Evolutionary conservation across 2,797 vertebrate species (phyloP).

Genomic region (Spondyliosoma cantharus): DNA sequence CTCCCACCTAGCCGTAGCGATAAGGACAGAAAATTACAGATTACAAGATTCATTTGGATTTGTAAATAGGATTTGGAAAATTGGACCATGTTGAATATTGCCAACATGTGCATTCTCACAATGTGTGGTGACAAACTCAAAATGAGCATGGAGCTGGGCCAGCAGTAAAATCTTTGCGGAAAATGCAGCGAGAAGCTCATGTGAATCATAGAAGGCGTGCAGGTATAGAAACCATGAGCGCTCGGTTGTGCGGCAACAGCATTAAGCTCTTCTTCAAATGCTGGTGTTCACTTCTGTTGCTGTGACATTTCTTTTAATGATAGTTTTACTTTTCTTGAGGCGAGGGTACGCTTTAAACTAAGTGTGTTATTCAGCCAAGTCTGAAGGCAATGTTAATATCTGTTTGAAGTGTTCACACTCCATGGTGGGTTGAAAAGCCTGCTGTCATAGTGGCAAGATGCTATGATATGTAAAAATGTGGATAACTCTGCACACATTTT

Average conservation of each 20-base stretch:
- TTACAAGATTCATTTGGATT: constrained; percentile 74
- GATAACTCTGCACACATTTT: neutral
- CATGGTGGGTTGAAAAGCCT: neutral
- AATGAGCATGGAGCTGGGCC: constrained; percentile 38
- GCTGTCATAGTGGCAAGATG: neutral
- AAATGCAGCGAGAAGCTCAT: constrained; percentile 21
- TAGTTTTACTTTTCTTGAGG: neutral
- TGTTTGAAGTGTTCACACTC: neutral
- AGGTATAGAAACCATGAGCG: neutral
- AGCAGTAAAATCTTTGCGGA: constrained; percentile 38
- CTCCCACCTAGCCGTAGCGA: constrained; percentile 62
- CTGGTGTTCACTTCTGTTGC: neutral
- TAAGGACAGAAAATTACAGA: constrained; percentile 74
- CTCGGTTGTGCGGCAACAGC: neutral
- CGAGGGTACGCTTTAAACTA: neutral
- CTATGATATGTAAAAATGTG: constrained; percentile 6
- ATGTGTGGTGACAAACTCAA: constrained; percentile 34
- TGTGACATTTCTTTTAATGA: neutral
- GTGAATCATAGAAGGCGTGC: neutral
- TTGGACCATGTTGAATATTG: constrained; percentile 68
- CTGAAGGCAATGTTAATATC: neutral
- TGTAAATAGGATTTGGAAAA: constrained; percentile 76
- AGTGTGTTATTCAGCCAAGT: neutral
- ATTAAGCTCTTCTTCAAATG: neutral
- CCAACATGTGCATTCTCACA: constrained; percentile 52